Evolutionary conservation across 2,113 vertebrate genomes (phyloP).

Genomic region (Oryzias celebensis): DNA sequence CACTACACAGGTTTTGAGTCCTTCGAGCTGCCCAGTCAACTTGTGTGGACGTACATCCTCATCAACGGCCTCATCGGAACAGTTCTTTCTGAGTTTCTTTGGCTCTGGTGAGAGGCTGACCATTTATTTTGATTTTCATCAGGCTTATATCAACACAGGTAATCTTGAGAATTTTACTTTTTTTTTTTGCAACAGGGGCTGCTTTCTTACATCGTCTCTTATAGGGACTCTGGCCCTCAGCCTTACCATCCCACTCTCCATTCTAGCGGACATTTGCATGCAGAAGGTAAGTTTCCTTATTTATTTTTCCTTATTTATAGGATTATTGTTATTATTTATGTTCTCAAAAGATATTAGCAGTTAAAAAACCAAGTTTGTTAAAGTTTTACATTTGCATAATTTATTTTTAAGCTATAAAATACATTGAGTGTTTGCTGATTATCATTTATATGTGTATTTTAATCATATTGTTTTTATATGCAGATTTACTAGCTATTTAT

Average conservation of each 20-base stretch:
- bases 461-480: neutral
- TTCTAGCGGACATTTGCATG: conserved; percentile 95
- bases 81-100: conserved; percentile 95
- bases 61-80: conserved; percentile 96
- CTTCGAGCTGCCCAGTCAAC: conserved; percentile 91
- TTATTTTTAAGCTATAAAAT: neutral
- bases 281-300: conserved; percentile 82
- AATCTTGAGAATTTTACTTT: neutral
- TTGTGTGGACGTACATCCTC: conserved; percentile 93
- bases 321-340: neutral
- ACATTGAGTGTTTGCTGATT: neutral
- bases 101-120: conserved; percentile 87
- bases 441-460: neutral
- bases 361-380: neutral
- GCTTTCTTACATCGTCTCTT: conserved; percentile 96
- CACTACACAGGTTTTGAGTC: conserved; percentile 94
- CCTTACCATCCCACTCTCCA: conserved; percentile 97
- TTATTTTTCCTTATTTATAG: neutral
- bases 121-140: no score
- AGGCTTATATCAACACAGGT: no score
- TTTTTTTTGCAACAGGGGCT: conserved; percentile 82
- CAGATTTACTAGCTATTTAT: no score
- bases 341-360: neutral
- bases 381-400: neutral
- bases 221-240: conserved; percentile 94